Base-by-base conservation (phyloP, 2,888 invertebrate genomes). In the Zaprionus bogoriensis region DNA sequence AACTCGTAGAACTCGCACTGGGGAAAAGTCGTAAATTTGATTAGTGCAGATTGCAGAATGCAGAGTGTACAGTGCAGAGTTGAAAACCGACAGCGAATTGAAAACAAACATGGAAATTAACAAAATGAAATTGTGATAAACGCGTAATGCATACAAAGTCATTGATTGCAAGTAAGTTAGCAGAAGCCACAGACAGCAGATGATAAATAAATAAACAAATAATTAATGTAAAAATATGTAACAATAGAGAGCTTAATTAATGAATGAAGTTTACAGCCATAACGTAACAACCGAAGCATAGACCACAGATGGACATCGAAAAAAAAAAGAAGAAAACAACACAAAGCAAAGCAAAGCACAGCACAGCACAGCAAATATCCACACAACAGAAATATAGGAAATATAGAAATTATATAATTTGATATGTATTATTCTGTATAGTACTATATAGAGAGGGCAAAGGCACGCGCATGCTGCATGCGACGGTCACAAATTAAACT, bases 401-500 rank as follows among this genome's bases (percentile, higher is more conserved):
- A 60, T 53, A 57, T 62, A 48, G 50, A 58, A 44, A 47, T 48
- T 47, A 60, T 32, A 61, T 53, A 63, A 50, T 19, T 32, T 28
- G n/a, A 44, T 42, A 22, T 57, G 59, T 42, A 36, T 67, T 67
- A 74, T 67, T 67, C 38, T 72, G 70, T 63, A 75, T 53, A 62
- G 57, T 66, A 67, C 58, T 38, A 65, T 47, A 50, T 25, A 64
- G 57, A 78, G 77, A 80, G 70, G 74, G 80, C 66, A 83, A 83
- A 74, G 67, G 61, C 77, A 69, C 63, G 67, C 61, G 85, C 77
- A 77, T 80, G 84, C 60, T 65, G 69, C 76, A 81, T 85, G 85
- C 78, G 72, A 59, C 65, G 69, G 70, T 71, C 74, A 80, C 73
- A 71, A 88, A 88, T 87, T 87, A 87, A 89, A 89, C 89, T 89